phyloP scores from a whole-genome alignment of 2,888 invertebrate species.

The Dicyrtomina minuta region DNA sequence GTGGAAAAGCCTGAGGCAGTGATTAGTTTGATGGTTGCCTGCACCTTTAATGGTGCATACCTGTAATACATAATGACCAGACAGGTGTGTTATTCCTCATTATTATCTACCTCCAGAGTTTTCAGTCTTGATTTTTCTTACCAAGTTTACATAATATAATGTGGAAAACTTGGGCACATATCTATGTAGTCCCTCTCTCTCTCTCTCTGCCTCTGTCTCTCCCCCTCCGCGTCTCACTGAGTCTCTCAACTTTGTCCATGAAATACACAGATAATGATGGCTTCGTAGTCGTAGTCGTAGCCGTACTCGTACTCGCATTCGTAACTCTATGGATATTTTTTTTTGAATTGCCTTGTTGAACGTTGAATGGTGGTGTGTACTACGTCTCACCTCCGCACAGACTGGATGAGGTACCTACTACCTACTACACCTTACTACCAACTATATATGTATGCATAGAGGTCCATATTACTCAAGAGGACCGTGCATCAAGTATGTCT shows the following conservation, averaged over 20 bases:
- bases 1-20: conserved; percentile 9
- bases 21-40: conserved; percentile 28
- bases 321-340: neutral
- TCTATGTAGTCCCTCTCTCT: too few relatives aligned
- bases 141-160: neutral
- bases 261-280: too few relatives aligned
- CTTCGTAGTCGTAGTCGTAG: too few relatives aligned
- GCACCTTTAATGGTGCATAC: conserved; percentile 20
- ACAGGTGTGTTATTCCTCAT: conserved; percentile 30
- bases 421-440: too few relatives aligned
- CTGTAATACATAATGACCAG: conserved; percentile 21
- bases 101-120: conserved; percentile 15
- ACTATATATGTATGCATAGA: too few relatives aligned
- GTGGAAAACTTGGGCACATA: too few relatives aligned
- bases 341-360: conserved; percentile 9
- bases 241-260: too few relatives aligned
- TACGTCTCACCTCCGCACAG: neutral
- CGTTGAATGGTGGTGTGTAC: neutral
- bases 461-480: too few relatives aligned
- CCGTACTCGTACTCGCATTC: too few relatives aligned
- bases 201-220: too few relatives aligned
- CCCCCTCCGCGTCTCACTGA: too few relatives aligned
- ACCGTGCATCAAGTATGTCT: too few relatives aligned
- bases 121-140: conserved; percentile 15
- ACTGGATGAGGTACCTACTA: neutral